Evolutionary conservation across 1,140 invertebrate genomes (phyloP), one percentile per base, ranked within the genome.

Genomic region (Pseudoatta argentina): DNA sequence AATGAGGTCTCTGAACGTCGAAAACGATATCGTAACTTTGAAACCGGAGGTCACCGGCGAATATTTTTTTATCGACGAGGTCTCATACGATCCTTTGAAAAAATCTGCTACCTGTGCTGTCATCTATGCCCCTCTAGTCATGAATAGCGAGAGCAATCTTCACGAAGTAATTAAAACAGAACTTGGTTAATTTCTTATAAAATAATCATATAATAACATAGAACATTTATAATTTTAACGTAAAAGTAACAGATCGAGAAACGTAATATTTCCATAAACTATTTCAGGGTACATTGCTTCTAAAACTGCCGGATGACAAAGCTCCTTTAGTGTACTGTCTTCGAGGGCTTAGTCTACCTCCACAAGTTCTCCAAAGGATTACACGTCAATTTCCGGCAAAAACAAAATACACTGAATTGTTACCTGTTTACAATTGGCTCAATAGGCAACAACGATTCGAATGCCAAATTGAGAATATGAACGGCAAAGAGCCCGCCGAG

Each of bases 21-120:
- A 64, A 51, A 96, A 96, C 53, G 92, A 93, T 66, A 88, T 89
- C 0, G 87, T 73, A 24, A 21, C 81, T 30, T 76, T 95, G 8
- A 91, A 90, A 51, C 92, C 94, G 0, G 55, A 88, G 53, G 57
- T 94, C n/a, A 88, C 83, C n/a, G 95, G 94, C 44, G 86, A 94
- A n/a, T 92, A 90, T 64, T 95, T 95, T 85, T 81, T 66, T 24
- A 66, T 82, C 0, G 71, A 91, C 8, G 86, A 93, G 7, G 16
- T 83, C 18, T 61, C 93, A 7, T 61, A 77, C 5, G 34, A 94
- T 7, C 57, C 87, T 24, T 53, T 94, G 18, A 90, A 91, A 51
- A 85, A 73, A 39, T 81, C 67, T 0, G 55, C 67, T 7, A 1
- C 24, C 1, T 94, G 88, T 48, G 34, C 39, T 2, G 39, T 95